Evolutionary conservation across 2,888 invertebrate genomes (phyloP).

Genomic region (Tetrapedia diversipes): DNA sequence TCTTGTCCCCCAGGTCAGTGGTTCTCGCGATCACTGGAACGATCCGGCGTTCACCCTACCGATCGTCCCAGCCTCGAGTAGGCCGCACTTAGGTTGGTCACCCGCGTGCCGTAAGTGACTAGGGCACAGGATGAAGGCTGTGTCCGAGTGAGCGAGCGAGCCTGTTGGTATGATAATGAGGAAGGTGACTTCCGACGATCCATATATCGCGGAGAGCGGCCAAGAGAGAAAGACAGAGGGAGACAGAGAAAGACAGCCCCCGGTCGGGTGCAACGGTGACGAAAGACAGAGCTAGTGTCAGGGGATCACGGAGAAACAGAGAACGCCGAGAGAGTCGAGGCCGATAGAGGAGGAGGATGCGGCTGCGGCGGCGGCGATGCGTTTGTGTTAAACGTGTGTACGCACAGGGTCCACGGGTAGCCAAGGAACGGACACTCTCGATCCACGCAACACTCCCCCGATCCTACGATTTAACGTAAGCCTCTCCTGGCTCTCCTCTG

Average conservation of each 20-base stretch:
- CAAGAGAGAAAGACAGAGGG: slow-evolving; percentile 64
- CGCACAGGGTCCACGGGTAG: slow-evolving; percentile 53
- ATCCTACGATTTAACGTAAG: slow-evolving; percentile 64
- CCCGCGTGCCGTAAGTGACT: slow-evolving; percentile 79
- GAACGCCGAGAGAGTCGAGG: slow-evolving; percentile 47
- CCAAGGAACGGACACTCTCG: slow-evolving; percentile 82
- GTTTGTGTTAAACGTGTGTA: slow-evolving; percentile 19
- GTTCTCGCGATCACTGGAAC: slow-evolving; percentile 75
- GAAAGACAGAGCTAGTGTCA: slow-evolving; percentile 49
- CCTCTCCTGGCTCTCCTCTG: slow-evolving; percentile 61
- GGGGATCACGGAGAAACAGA: slow-evolving; percentile 59
- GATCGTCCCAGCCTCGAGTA: slow-evolving; percentile 34
- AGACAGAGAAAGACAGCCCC: slow-evolving; percentile 64
- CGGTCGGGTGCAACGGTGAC: slow-evolving; percentile 57
- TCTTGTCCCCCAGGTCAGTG: slow-evolving; percentile 82
- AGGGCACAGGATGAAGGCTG: slow-evolving; percentile 82
- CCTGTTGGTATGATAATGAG: slow-evolving; percentile 82
- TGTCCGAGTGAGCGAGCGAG: slow-evolving; percentile 79
- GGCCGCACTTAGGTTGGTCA: slow-evolving; percentile 77
- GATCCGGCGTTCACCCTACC: slow-evolving; percentile 58
- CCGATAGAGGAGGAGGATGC: slow-evolving; percentile 51
- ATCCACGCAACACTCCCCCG: slow-evolving; percentile 77
- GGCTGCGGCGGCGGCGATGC: too few relatives aligned
- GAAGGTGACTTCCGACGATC: slow-evolving; percentile 83
- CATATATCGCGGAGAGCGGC: slow-evolving; percentile 75